A percentile compares a stretch with the other conserved stretches of the same genome.
Evolutionary conservation across 1,140 invertebrate species (phyloP).

Genomic region (Ectropis grisescens): DNA sequence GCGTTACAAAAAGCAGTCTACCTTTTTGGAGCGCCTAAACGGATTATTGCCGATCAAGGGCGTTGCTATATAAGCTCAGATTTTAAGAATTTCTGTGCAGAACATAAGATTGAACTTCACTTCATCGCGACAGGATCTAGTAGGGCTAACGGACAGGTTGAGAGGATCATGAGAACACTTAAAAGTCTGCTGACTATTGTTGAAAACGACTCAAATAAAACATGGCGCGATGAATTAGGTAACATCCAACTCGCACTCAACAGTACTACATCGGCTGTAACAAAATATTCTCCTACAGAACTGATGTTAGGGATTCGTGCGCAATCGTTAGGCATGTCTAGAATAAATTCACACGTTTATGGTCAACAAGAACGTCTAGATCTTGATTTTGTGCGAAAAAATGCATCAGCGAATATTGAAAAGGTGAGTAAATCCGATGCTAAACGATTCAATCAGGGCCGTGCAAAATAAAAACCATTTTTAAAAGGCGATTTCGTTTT

Average conservation of each 20-base stretch:
- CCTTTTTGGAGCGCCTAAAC: conserved; percentile 14
- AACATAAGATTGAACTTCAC: conserved; percentile 17
- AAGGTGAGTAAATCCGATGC: no score
- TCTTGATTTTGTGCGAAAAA: no score
- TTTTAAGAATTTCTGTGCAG: conserved; percentile 13
- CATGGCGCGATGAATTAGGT: no score
- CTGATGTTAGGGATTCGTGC: conserved; percentile 1
- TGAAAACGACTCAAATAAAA: no score
- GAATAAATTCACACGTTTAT: not conserved
- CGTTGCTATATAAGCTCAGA: conserved; percentile 16
- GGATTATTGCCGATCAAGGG: conserved; percentile 19
- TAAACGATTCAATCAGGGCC: no score
- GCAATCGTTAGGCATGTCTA: conserved; percentile 2
- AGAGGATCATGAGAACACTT: conserved; percentile 26
- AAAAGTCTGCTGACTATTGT: conserved; percentile 28
- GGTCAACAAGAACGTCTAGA: conserved; percentile 1
- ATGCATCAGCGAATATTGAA: no score
- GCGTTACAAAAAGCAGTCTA: conserved; percentile 8
- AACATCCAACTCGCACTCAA: no score
- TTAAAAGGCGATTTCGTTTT: no score
- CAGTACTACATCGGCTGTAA: conserved; percentile 19
- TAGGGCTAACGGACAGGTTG: conserved; percentile 31
- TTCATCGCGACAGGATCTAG: conserved; percentile 23
- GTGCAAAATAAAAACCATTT: no score
- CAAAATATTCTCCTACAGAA: conserved; percentile 11